Conservation (phyloP, 1,140 invertebrate genomes). For the Drosophila biarmipes region DNA sequence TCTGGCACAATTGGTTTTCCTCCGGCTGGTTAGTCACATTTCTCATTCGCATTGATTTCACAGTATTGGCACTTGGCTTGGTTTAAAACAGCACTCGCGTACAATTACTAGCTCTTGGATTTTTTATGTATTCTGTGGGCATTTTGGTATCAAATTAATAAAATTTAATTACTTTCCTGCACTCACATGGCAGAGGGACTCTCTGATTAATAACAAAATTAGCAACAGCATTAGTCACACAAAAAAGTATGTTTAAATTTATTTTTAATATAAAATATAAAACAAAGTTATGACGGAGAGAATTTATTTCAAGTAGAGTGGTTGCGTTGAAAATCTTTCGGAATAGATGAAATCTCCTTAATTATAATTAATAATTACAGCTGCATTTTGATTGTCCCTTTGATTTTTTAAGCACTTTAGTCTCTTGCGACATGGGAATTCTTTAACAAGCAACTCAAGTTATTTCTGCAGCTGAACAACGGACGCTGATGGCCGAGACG, state of each 20-base stretch:
- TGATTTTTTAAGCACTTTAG: background rate
- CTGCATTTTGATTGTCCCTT: background rate
- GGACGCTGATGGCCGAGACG: conserved; percentile 16
- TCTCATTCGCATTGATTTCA: conserved; percentile 68
- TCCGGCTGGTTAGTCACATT: conserved; percentile 70
- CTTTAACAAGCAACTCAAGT: conserved; percentile 18
- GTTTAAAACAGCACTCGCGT: conserved; percentile 23
- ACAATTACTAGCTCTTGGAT: conserved; percentile 10
- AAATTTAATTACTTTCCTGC: background rate
- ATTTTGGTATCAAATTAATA: background rate
- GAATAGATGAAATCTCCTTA: too few species aligned
- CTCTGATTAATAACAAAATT: background rate
- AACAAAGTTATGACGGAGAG: too few species aligned
- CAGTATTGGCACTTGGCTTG: conserved; percentile 56
- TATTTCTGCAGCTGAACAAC: conserved; percentile 10
- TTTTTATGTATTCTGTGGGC: conserved; percentile 29
- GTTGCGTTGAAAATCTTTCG: background rate
- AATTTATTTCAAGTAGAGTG: background rate
- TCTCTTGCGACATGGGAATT: conserved; percentile 1
- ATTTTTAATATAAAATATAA: too few species aligned
- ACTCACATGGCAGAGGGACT: background rate
- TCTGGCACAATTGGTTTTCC: conserved; percentile 31
- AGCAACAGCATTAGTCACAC: background rate
- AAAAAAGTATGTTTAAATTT: background rate
- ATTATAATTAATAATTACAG: too few species aligned